A percentile compares a stretch with the other conserved stretches of the same genome.
Conservation (phyloP, 37 sponge, comb jelly and placozoan species). For the Beroe ovata region DNA sequence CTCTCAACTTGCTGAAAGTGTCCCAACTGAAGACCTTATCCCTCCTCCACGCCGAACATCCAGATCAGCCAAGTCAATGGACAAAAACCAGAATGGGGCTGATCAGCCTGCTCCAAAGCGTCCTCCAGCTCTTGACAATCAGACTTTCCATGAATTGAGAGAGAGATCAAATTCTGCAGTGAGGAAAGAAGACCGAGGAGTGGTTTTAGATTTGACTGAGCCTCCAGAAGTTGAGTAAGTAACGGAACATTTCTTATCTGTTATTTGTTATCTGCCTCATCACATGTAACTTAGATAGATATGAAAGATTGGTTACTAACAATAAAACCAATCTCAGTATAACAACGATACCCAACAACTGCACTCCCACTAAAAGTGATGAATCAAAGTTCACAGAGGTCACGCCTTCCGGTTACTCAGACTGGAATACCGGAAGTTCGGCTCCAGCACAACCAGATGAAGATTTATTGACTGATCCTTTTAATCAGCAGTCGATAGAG, state of each 20-base stretch:
- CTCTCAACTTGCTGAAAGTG: background rate
- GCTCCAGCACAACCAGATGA: background rate
- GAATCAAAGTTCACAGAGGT: background rate
- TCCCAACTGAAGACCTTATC: no score
- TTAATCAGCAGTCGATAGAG: background rate
- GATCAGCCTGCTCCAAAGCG: background rate
- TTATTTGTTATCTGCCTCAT: no score
- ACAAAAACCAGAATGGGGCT: background rate
- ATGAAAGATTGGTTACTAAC: no score
- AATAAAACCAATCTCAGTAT: background rate
- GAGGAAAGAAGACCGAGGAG: background rate
- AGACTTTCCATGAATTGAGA: background rate
- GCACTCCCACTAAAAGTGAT: background rate
- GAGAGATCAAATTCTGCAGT: background rate
- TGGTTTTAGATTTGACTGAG: background rate
- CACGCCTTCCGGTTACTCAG: background rate
- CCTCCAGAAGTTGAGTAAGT: constrained; percentile 12
- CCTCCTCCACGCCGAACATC: background rate
- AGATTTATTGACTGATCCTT: background rate
- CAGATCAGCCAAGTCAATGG: background rate
- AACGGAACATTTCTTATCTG: no score
- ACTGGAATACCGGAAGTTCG: no score
- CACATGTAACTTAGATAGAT: no score
- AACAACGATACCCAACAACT: background rate
- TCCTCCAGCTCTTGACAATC: constrained; percentile 14